These are phyloP conservation scores for Yponomeuta cagnagella DNA, from an alignment of 2,888 invertebrate species.

Conservation along the genomic window DNA sequence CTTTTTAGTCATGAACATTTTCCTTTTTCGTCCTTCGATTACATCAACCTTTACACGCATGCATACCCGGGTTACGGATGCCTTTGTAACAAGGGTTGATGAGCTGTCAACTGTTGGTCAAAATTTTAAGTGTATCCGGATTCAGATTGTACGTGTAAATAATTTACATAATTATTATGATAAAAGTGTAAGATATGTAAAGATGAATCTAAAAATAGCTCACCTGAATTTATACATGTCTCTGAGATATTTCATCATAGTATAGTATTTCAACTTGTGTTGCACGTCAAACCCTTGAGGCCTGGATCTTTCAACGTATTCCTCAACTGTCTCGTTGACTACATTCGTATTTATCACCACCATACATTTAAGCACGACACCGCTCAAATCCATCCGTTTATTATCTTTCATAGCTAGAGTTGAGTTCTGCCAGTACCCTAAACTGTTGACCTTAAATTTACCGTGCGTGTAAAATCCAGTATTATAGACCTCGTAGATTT, in stretches of 20 bases:
- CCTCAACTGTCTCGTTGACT: slow-evolving; percentile 33
- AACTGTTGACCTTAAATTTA: slow-evolving; percentile 51
- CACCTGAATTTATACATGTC: slow-evolving; percentile 82
- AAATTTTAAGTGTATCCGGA: too few species aligned
- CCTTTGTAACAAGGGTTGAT: too few species aligned
- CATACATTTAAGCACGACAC: slow-evolving; percentile 70
- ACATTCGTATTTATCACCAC: slow-evolving; percentile 67
- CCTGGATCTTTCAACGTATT: slow-evolving; percentile 58
- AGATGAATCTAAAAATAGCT: slow-evolving; percentile 27
- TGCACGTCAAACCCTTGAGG: slow-evolving; percentile 76
- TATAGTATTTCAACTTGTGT: slow-evolving; percentile 78
- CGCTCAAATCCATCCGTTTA: slow-evolving; percentile 69
- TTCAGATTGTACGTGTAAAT: too few species aligned
- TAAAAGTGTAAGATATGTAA: too few species aligned
- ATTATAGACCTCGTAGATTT: slow-evolving; percentile 69
- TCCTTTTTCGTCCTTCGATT: too few species aligned
- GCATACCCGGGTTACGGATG: too few species aligned
- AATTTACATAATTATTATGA: too few species aligned
- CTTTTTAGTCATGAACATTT: background rate
- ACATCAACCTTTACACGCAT: too few species aligned
- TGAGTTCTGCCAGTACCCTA: slow-evolving; percentile 64
- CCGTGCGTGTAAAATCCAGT: slow-evolving; percentile 74
- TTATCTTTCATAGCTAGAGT: slow-evolving; percentile 43
- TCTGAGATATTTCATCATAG: slow-evolving; percentile 70
- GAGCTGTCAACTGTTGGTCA: too few species aligned